A percentile compares a stretch with the other conserved stretches of the same genome.
These are phyloP conservation scores for Callipepla californica DNA, from an alignment of 2,113 vertebrate species.

Conservation along the genomic window DNA sequence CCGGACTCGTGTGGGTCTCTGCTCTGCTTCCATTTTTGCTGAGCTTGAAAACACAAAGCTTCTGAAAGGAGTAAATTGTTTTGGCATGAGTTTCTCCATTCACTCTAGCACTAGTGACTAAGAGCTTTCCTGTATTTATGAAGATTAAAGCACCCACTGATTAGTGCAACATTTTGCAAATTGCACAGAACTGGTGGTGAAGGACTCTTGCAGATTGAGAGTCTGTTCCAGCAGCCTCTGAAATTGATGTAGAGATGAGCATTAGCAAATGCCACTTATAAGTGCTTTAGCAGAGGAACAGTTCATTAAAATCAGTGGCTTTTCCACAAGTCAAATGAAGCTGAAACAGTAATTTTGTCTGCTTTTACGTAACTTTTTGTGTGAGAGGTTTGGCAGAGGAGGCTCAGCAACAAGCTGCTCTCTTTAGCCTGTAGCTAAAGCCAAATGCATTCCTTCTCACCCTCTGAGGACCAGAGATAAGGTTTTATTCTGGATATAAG, in stretches of 20 bases:
- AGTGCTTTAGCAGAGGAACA: constrained; percentile 18
- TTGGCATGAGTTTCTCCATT: not conserved
- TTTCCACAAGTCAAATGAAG: not conserved
- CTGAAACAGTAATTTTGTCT: not conserved
- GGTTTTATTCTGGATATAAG: not conserved
- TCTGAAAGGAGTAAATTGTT: constrained; percentile 5
- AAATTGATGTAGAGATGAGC: not conserved
- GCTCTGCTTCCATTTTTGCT: not conserved
- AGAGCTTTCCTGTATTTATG: constrained; percentile 30
- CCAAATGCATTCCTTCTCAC: not conserved
- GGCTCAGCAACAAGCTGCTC: not conserved
- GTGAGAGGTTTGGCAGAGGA: constrained; percentile 2
- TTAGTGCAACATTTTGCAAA: constrained; percentile 28
- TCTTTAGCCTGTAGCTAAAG: not conserved
- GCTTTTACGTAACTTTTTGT: not conserved
- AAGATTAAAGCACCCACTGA: constrained; percentile 46
- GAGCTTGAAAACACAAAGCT: not conserved
- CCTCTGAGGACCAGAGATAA: not conserved
- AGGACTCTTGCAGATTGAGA: constrained; percentile 29
- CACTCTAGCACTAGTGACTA: not conserved
- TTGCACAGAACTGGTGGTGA: constrained; percentile 23
- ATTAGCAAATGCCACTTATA: constrained; percentile 11
- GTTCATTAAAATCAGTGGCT: constrained; percentile 18
- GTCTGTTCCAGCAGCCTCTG: not conserved
- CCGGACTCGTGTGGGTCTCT: not conserved